Evolutionary conservation across 2,797 vertebrate species (phyloP), one percentile per base, ranked within the genome.

Genomic region (Anabacerthia variegaticeps): DNA sequence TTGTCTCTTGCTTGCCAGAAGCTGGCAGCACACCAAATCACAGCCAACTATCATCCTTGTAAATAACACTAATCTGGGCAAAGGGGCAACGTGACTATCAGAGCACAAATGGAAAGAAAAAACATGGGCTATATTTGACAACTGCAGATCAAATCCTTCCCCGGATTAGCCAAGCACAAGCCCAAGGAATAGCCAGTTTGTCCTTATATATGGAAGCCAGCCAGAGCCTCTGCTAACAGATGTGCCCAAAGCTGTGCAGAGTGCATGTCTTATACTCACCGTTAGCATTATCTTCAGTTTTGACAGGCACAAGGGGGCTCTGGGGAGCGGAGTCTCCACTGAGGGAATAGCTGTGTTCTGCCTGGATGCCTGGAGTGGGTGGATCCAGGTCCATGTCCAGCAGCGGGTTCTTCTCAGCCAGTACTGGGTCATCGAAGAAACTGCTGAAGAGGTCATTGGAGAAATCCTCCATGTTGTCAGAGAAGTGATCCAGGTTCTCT

Each of bases 401-500:
- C 41, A 99, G 97, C 1, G 99, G 98, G 52, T 98, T 98, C 97
- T 99, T 99, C 96, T 99, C 99, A 58, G 98, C 98, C 98, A 99
- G 97, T 34, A 99, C 98, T 14, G 99, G 99, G 89, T 99, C 99
- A 76, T 99, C 99, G 9, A 99, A 99, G 97, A 99, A 99, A 95
- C 99, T 99, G 98, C 97, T 99, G 98, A 99, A 99, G 85, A 99
- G 98, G 88, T 99, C 99, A 3, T 98, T 99, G 98, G 99, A 99
- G 98, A 99, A 99, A 97, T 99, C 99, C 92, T 99, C 99, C 98
- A 99, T 99, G 97, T 99, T 99, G 96, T 99, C 99, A 1, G 99
- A 98, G 92, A 99, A 99, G 97, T 99, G 99, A 98, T 99, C 98
- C 95, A 98, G 96, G 83, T 97, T 98, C 88, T 98, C 98, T 63